Conservation (phyloP, 2,113 vertebrate species). For the Prionailurus viverrinus region DNA sequence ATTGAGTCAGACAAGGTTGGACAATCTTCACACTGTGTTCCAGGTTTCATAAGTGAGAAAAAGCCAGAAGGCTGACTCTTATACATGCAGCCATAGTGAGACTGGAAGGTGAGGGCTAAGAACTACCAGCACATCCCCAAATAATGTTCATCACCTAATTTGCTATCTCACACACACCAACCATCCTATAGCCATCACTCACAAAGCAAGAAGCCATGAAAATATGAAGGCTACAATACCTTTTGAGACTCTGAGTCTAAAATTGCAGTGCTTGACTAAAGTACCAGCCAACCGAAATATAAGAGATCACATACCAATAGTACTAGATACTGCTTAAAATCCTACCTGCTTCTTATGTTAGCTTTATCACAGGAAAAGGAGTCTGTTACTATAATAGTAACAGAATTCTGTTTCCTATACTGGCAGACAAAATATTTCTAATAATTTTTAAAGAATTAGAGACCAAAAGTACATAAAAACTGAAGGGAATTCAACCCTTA, state of each 20-base stretch:
- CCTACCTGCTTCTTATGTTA: background rate
- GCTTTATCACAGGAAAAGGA: background rate
- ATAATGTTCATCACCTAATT: background rate
- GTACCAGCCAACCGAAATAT: background rate
- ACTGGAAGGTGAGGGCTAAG: background rate
- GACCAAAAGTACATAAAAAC: background rate
- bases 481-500: background rate
- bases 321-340: background rate
- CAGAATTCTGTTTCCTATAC: background rate
- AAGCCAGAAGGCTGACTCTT: background rate
- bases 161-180: background rate
- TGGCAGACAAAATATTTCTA: background rate
- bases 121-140: background rate
- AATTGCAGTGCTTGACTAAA: background rate
- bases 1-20: background rate
- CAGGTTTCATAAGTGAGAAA: background rate
- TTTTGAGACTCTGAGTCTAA: background rate
- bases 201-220: background rate
- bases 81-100: background rate
- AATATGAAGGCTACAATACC: background rate
- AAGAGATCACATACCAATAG: background rate
- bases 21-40: background rate
- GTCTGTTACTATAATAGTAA: background rate
- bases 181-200: background rate
- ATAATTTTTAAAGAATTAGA: slow-evolving; percentile 11